Base-by-base conservation (phyloP, 2,888 invertebrate species). In the Icerya purchasi region DNA sequence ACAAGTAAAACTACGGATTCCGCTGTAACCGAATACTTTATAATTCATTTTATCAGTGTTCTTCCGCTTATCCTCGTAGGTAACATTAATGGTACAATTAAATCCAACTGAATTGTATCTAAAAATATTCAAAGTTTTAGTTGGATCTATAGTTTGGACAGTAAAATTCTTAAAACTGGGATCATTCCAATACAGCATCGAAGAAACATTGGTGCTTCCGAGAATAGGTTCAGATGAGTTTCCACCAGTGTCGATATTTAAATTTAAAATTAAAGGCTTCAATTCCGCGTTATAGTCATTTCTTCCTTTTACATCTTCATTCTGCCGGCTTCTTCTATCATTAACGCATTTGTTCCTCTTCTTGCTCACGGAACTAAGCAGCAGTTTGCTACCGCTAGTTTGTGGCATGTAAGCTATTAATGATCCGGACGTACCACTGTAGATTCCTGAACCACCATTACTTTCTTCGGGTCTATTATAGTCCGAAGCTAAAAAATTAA, bases 361-460 rank as follows among this genome's bases (percentile, higher is more conserved):
- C 14, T 36, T 36, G 14, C 36, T 5, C 5, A 36, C 36, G 8
- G 36, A 36, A 5, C 8, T 8, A 36, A 36, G 5, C 14, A 36
- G 14, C 36, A 36, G 14, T 36, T 14, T 5, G 14, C 14, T 36
- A 5, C 14, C 36, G 36, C 14, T 14, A 36, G 14, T 36, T 5
- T 14, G 36, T 14, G 36, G 36, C 54, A 68, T 64, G 18, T 62
- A 60, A 1, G 63, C 66, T 2, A 59, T 63, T 1, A 61, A 65
- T 2, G 66, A 62, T n/a, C 72, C 72, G 14, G 65, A 61, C 2
- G 66, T 62, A 3, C 74, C 73, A 62, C 67, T 63, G 65, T 74
- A 78, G 51, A 79, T 74, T 2, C 78, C 78, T 62, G 75, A 76
- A 18, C 78, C 78, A 3, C 72, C 65, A 56, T 66, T 69, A 1